Evolutionary conservation across 2,113 vertebrate species (phyloP).

Genomic region (Globicephala melas): DNA sequence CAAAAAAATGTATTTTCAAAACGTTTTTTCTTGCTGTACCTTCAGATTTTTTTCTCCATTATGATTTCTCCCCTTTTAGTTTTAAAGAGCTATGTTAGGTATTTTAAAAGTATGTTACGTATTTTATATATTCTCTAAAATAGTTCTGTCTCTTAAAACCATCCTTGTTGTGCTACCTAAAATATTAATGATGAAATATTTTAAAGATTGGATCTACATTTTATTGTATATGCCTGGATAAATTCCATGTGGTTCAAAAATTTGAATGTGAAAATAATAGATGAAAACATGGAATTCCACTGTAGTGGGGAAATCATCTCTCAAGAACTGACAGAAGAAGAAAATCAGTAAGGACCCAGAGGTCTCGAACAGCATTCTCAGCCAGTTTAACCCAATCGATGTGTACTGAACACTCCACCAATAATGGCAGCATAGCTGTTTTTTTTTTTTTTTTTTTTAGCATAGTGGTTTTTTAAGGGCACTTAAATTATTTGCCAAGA

Average conservation of each 20-base stretch:
- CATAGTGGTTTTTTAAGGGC: neutral
- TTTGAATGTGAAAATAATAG: neutral
- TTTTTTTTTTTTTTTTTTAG: neutral
- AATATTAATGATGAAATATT: neutral
- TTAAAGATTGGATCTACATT: neutral
- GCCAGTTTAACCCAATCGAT: neutral
- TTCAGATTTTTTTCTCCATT: neutral
- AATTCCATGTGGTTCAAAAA: neutral
- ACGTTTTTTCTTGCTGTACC: neutral
- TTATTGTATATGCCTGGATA: neutral
- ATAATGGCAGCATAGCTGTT: neutral
- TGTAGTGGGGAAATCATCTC: neutral
- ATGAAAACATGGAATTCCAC: neutral
- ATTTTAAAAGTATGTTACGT: neutral
- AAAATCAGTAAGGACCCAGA: neutral
- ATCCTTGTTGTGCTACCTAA: neutral
- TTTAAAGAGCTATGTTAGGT: neutral
- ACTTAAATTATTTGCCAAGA: neutral
- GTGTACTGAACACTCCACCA: neutral
- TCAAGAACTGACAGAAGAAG: neutral
- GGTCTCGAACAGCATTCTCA: neutral
- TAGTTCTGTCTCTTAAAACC: neutral
- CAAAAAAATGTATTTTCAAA: neutral
- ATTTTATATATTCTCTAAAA: neutral
- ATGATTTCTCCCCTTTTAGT: neutral